Evolutionary conservation across 1,140 invertebrate species (phyloP), one percentile per base, ranked within the genome.

Genomic region (Calephelis virginiensis): DNA sequence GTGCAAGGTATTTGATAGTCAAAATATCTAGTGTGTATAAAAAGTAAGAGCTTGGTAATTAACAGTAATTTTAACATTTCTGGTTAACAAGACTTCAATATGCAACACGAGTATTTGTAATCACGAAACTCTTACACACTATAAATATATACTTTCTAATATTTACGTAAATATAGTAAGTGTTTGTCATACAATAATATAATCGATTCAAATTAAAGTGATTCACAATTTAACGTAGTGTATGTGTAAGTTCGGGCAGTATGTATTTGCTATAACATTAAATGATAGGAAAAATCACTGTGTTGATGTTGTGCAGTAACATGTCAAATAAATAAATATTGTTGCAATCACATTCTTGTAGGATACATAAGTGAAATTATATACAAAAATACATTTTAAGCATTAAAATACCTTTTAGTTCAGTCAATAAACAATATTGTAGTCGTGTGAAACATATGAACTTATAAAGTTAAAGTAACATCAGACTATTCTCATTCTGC

Each of bases 1-100:
- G 85, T 87, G 83, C 82, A 70, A 73, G 40, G 28, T 65, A 65
- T 65, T 43, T 59, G 11, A 64, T 53, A 56, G 13, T 12, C 43
- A 11, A 43, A 38, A 11, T 59, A 17, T 37, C 43, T 66, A 45
- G 11, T 12, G 38, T 37, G 14, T 59, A 53, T 64, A 53, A 43
- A 59, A 28, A 28, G 43, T 49, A 49, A 63, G 45, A 49, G 11
- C 5, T 46, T 17, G 17, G 28, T 48, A 63, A 37, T 12, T 12
- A 9, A 43, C 40, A 8, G 40, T 43, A 6, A 6, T 0, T 43
- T 6, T 43, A 43, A 43, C 40, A 43, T 43, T 9, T 1, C 6
- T 5, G 10, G 8, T 37, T 37, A 56, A 56, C 8, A 10, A 9
- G 5, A 28, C 28, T 37, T 6, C 38, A 37, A 60, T 11, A 46